Evolutionary conservation across 2,113 vertebrate genomes (phyloP), one percentile per base, ranked within the genome.

Genomic region (Stercorarius parasiticus): DNA sequence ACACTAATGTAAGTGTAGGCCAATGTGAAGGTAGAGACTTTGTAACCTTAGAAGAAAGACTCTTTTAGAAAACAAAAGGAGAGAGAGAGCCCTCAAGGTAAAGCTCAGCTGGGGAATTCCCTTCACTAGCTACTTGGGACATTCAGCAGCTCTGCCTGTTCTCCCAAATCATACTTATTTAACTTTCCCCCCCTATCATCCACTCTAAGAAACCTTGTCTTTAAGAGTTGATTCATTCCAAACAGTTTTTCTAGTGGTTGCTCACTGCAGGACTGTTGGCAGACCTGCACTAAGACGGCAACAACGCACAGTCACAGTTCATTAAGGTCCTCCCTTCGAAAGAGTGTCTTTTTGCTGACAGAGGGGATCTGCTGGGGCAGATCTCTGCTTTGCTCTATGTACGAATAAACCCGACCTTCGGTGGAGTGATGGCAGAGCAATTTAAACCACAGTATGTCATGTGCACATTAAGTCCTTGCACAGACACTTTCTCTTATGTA

Each of bases 241-340:
- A 87, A 49, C 9, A 50, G 16, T 20, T 79, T 70, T 74, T 58
- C 30, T 64, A 49, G 45, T 19, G 34, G 12, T 32, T 84, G 22
- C 40, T 81, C 15, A 15, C 32, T 45, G 58, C 67, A 84, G 50
- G 38, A 26, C 32, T 43, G 8, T 13, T 84, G 55, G 8, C 17
- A 70, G 45, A 14, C 21, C 67, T 74, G 23, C 0, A 0, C 38
- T 36, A 42, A 9, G 38, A 53, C n/a, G 70, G 9, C 69, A 59
- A 11, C 32, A 55, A 13, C 40, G 67, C 36, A 40, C 0, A 0
- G 21, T 32, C 4, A 0, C 1, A 0, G 69, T 55, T 59, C 32
- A 40, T 80, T 76, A 70, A 22, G 12, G 22, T 47, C 16, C 17
- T 59, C 11, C 6, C n/a, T 65, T 78, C 0, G 1, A 38, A 87